Evolutionary conservation across 1,140 invertebrate genomes (phyloP).

Genomic region (Ceratina australensis): DNA sequence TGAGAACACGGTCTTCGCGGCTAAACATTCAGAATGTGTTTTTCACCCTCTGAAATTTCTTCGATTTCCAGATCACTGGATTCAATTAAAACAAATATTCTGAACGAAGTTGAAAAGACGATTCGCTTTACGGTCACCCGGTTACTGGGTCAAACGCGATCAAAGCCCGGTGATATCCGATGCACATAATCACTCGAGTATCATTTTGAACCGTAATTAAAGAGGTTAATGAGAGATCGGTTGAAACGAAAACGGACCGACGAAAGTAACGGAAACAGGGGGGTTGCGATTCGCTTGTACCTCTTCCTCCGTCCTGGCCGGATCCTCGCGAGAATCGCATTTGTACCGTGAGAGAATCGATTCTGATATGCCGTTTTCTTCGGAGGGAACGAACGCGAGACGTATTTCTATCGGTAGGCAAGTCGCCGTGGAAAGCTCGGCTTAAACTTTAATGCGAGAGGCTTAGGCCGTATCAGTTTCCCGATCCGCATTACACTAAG

Average conservation of each 20-base stretch:
- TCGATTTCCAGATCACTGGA: too few relatives aligned
- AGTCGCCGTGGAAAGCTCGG: conserved; percentile 57
- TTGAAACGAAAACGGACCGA: background rate
- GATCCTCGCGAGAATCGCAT: conserved; percentile 16
- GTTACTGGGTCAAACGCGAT: background rate
- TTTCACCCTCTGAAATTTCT: too few relatives aligned
- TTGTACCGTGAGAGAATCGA: conserved; percentile 16
- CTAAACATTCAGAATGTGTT: too few relatives aligned
- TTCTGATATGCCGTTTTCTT: conserved; percentile 46
- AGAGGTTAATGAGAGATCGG: background rate
- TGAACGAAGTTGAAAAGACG: too few relatives aligned
- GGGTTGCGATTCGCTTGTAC: background rate
- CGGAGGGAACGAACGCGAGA: conserved; percentile 27
- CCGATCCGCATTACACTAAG: conserved; percentile 55
- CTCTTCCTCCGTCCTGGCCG: background rate
- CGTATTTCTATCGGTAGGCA: conserved; percentile 55
- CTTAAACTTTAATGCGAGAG: conserved; percentile 58
- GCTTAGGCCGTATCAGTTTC: conserved; percentile 57
- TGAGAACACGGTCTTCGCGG: too few relatives aligned
- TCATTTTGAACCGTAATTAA: too few relatives aligned
- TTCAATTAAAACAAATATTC: too few relatives aligned
- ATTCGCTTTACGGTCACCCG: background rate
- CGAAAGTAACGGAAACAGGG: background rate
- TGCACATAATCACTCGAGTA: conserved; percentile 7
- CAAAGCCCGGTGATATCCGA: background rate